These are phyloP conservation scores for Chloropsis hardwickii DNA, from an alignment of 2,113 vertebrate genomes.

Conservation along the genomic window DNA sequence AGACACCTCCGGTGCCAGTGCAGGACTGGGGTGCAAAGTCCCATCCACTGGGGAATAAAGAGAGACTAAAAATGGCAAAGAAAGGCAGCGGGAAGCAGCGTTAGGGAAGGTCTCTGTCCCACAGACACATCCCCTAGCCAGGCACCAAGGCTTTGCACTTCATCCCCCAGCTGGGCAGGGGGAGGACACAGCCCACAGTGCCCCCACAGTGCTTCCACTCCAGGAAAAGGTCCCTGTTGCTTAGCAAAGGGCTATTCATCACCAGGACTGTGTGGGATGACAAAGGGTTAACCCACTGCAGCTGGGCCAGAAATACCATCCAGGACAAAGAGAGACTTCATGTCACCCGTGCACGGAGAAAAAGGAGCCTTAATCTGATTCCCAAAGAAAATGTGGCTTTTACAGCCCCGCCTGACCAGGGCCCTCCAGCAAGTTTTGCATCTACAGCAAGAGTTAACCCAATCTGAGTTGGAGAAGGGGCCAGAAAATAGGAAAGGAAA, in stretches of 20 bases:
- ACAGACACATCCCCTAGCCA: not conserved
- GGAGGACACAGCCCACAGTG: not conserved
- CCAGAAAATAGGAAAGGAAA: not conserved
- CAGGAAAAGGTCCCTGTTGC: not conserved
- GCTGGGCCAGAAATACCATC: slow-evolving; percentile 39
- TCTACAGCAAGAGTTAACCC: not conserved
- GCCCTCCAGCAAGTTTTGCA: not conserved
- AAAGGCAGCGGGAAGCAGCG: not conserved
- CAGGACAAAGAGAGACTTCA: slow-evolving; percentile 52
- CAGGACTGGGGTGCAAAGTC: not conserved
- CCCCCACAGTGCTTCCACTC: not conserved
- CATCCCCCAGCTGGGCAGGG: not conserved
- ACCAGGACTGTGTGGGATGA: not conserved
- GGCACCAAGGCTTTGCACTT: not conserved
- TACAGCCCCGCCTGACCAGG: not conserved
- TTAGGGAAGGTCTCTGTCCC: not conserved
- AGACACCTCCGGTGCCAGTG: not conserved
- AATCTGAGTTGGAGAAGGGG: not conserved
- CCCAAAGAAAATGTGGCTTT: slow-evolving; percentile 58
- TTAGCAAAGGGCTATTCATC: slow-evolving; percentile 27
- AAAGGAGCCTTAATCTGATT: slow-evolving; percentile 42
- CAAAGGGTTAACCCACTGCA: slow-evolving; percentile 52
- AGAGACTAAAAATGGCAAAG: not conserved
- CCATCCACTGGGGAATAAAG: not conserved
- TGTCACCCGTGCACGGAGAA: not conserved